Conservation (phyloP, 2,888 invertebrate species). For the Caenorhabditis plicata region DNA sequence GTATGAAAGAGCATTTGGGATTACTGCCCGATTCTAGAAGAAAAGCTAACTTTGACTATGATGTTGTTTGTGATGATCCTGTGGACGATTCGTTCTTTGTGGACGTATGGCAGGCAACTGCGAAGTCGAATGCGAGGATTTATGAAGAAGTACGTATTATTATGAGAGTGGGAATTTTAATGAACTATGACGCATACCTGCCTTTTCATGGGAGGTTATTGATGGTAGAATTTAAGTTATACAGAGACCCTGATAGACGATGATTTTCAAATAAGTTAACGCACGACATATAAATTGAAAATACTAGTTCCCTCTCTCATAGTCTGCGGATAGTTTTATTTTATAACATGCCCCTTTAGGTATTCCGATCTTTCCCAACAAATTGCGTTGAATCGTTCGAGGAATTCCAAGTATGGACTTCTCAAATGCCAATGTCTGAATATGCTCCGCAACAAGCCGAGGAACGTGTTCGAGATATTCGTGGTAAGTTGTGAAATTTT, state of each 20-base stretch:
- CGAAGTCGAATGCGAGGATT: slow-evolving; percentile 81
- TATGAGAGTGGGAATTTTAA: no score
- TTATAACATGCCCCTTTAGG: slow-evolving; percentile 67
- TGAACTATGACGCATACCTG: no score
- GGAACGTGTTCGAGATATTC: slow-evolving; percentile 44
- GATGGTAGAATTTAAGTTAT: no score
- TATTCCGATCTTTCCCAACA: slow-evolving; percentile 87
- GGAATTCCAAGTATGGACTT: slow-evolving; percentile 76
- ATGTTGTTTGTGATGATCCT: slow-evolving; percentile 73
- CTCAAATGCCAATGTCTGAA: slow-evolving; percentile 76
- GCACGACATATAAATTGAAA: no score
- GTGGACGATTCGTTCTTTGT: slow-evolving; percentile 81
- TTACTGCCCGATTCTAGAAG: slow-evolving; percentile 69
- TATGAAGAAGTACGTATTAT: slow-evolving; percentile 77
- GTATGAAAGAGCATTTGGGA: slow-evolving; percentile 89
- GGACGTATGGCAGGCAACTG: slow-evolving; percentile 80
- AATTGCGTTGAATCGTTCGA: slow-evolving; percentile 81
- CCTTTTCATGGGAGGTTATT: no score
- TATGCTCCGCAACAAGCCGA: slow-evolving; percentile 72
- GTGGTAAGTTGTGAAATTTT: slow-evolving; percentile 63
- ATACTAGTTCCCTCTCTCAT: no score
- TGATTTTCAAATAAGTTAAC: not conserved
- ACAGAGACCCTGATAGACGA: not conserved
- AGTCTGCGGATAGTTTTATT: not conserved
- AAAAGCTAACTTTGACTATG: slow-evolving; percentile 43